Conservation (phyloP, 2,797 vertebrate genomes). For the Onychomys leucogaster region DNA sequence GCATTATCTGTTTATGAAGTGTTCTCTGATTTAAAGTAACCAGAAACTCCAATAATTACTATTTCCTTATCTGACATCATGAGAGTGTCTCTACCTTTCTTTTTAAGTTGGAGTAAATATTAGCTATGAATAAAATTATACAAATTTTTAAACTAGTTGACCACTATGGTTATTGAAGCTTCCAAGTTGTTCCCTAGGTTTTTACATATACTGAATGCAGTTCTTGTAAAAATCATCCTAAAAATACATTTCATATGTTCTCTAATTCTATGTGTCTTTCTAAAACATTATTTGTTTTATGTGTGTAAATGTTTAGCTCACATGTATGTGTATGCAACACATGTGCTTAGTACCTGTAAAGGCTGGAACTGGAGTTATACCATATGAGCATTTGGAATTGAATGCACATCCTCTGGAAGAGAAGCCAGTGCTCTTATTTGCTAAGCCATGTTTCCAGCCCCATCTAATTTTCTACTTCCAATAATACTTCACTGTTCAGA, state of each 20-base stretch:
- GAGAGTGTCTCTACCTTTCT: background rate
- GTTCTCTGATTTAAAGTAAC: slow-evolving; percentile 24
- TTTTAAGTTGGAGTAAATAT: slow-evolving; percentile 12
- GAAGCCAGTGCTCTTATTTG: background rate
- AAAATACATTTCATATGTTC: background rate
- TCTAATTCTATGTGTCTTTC: background rate
- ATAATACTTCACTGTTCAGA: background rate
- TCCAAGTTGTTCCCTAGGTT: background rate
- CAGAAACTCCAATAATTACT: background rate
- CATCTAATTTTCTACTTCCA: slow-evolving; percentile 15
- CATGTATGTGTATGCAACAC: background rate
- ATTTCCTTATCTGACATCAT: background rate
- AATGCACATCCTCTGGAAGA: background rate
- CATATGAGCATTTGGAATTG: background rate
- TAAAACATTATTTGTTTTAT: background rate
- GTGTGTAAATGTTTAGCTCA: background rate
- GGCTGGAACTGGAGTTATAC: background rate
- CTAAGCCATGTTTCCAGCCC: background rate
- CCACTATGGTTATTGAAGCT: background rate
- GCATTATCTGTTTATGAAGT: background rate
- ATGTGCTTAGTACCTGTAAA: background rate
- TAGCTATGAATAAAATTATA: background rate
- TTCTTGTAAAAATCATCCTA: slow-evolving; percentile 25
- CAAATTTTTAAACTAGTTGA: slow-evolving; percentile 8
- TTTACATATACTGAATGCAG: background rate